A percentile compares a stretch with the other conserved stretches of the same genome.
phyloP scores from a whole-genome alignment of 2,888 invertebrate genomes.

The Drosophila koepferae region DNA sequence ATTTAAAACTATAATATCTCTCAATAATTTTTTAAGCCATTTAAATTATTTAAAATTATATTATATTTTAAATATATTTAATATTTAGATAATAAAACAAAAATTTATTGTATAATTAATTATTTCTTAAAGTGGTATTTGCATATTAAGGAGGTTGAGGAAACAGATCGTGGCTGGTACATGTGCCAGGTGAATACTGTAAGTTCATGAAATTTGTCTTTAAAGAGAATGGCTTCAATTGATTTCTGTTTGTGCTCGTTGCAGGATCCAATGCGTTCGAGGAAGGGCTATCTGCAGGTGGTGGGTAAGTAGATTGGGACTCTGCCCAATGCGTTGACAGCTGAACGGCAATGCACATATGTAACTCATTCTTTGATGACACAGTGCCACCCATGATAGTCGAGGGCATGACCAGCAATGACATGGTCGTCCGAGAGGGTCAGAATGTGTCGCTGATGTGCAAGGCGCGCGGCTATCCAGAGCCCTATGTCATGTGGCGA shows the following conservation, averaged over 20 bases:
- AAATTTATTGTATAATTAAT: no score
- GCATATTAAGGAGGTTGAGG: conserved; percentile 94
- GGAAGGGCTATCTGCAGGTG: conserved; percentile 95
- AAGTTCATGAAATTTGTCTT: not conserved
- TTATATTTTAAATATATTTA: no score
- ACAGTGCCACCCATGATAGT: conserved; percentile 96
- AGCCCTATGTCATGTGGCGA: conserved; percentile 97
- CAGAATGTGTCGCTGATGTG: conserved; percentile 95
- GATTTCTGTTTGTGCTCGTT: not conserved
- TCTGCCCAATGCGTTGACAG: conserved; percentile 11
- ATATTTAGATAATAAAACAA: no score
- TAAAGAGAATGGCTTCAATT: not conserved
- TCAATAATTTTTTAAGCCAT: no score
- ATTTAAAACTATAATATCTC: no score
- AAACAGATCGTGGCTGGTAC: conserved; percentile 95
- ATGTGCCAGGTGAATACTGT: conserved; percentile 96
- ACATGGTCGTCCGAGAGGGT: conserved; percentile 96
- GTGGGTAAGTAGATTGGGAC: conserved; percentile 89
- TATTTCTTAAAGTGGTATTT: conserved; percentile 96
- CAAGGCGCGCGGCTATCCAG: conserved; percentile 94
- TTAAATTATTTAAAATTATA: no score
- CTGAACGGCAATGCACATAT: conserved; percentile 18
- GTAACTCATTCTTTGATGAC: conserved; percentile 6
- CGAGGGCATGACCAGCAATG: conserved; percentile 95
- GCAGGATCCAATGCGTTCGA: conserved; percentile 94